A percentile compares a stretch with the other conserved stretches of the same genome.
These are phyloP conservation scores for Rhagonycha lutea DNA, from an alignment of 2,888 invertebrate species.

Conservation along the genomic window DNA sequence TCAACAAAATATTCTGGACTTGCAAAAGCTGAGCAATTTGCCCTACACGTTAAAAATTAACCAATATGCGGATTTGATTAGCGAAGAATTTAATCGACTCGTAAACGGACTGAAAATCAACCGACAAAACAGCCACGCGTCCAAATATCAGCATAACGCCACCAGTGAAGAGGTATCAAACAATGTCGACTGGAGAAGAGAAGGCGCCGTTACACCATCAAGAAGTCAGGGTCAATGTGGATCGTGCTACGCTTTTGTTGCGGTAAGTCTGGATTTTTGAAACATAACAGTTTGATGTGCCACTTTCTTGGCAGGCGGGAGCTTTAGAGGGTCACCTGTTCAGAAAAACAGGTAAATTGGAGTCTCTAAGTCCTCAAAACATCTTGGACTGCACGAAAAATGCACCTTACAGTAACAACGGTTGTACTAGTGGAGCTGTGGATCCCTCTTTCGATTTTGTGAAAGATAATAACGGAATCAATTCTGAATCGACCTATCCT, in stretches of 20 bases:
- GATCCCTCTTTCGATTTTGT: constrained; percentile 53
- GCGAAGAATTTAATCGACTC: constrained; percentile 31
- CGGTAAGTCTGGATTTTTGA: constrained; percentile 50
- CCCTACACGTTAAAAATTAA: constrained; percentile 8
- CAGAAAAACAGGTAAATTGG: constrained; percentile 53
- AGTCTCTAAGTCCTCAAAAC: constrained; percentile 57
- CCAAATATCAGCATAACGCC: constrained; percentile 1
- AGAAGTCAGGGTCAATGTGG: constrained; percentile 64
- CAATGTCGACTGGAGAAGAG: constrained; percentile 58
- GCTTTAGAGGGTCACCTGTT: constrained; percentile 56
- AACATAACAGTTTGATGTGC: not conserved
- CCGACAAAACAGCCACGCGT: constrained; percentile 10
- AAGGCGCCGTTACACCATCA: constrained; percentile 60
- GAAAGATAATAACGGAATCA: constrained; percentile 54
- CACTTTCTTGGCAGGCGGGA: constrained; percentile 53
- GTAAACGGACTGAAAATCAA: constrained; percentile 17
- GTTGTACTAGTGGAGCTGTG: constrained; percentile 57
- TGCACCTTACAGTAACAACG: constrained; percentile 51
- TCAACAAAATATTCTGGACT: constrained; percentile 13
- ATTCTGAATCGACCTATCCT: constrained; percentile 60
- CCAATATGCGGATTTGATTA: constrained; percentile 28
- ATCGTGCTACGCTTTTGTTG: constrained; percentile 69
- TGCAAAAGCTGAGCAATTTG: not conserved
- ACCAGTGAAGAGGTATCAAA: constrained; percentile 48
- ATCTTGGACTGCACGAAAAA: constrained; percentile 55